Evolutionary conservation across 2,888 invertebrate genomes (phyloP), one percentile per base, ranked within the genome.

Genomic region (Harmothoe impar): DNA sequence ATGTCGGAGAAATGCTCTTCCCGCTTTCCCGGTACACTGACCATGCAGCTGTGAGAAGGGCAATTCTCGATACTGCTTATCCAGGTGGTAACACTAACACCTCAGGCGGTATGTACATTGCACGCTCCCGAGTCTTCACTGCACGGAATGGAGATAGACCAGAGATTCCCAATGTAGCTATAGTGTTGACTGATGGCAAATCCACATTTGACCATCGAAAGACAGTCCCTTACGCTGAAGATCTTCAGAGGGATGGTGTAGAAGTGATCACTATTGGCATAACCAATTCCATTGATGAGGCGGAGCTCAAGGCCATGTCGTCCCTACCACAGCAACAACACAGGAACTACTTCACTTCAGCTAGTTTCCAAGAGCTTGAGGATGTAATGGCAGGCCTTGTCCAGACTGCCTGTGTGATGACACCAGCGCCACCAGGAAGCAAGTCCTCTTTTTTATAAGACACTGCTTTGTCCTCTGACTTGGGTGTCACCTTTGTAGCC

Each of bases 101-200:
- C 5, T 86, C 86, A 12, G 86, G 86, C 7, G 86, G 86, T 54
- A 52, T 86, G 29, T 86, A 33, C 0, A n/a, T 56, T n/a, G 86
- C 86, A 33, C 1, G 10, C 12, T 7, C 35, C 25, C 33, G 89
- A 15, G 77, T 68, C 33, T 90, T 90, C 77, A 88, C 23, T 52
- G 0, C 51, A 15, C 12, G 43, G 5, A 35, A 89, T 51, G 90
- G 90, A 31, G 90, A 90, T n/a, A 81, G 90, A 12, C 78, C 90
- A n/a, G 25, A 81, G 20, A n/a, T 81, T 33, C 78, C 31, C n/a
- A 90, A 90, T 77, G 31, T 90, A 17, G 90, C 81, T 23, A 90
- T 90, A 15, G 84, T 90, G 1, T 12, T 90, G 7, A 90, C 90
- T 0, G 91, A 91, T 56, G 91, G 91, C 3, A 78, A 89, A 31